Base-by-base conservation (phyloP, 37 sponge, comb jelly and placozoan genomes). In the Ianthella basta region DNA sequence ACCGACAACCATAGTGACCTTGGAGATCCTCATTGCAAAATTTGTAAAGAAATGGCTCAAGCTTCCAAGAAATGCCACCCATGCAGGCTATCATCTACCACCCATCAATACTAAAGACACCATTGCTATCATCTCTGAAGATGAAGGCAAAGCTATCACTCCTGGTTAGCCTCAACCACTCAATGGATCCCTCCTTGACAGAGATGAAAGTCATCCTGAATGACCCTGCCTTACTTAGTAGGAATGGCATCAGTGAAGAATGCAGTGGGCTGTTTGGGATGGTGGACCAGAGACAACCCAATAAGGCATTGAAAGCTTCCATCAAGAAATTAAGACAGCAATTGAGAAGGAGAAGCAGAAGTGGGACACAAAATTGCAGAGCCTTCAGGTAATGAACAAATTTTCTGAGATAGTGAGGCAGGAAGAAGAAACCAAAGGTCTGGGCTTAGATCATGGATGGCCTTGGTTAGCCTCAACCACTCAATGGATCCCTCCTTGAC, bases 11-110 rank as follows among this genome's bases (percentile, higher is more conserved):
- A 29, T 70, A 5, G 21, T 35, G 6, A 2, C 21, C 33, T 33
- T 70, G 21, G 72, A 70, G 37, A 34, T 6, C 21, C 21, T 70
- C 36, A 70, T 70, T 70, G 72, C 72, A 2, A 70, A 70, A 34
- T 19, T 34, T 30, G 37, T 70, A 20, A 70, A 70, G 29, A 70
- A 70, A 70, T 70, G 72, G 72, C 72, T 70, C 33, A 70, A 34
- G 29, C 72, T 70, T 70, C 72, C 72, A 30, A 25, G 37, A 6
- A 70, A 70, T 44, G 50, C 50, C 50, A 44, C 50, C 50, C 50
- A n/a, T n/a, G n/a, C n/a, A 33, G 37, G 36, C 36, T 30, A 29
- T 70, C 72, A 34, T 70, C 37, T 33, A 70, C 36, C 72, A 70
- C 3, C 72, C 72, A 35, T 29, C 72, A 4, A 6, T 70, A 34